Percentiles rank a stretch among this genome's conserved stretches.
phyloP scores from a whole-genome alignment of 1,140 invertebrate genomes.

The Drosophila hydei region DNA sequence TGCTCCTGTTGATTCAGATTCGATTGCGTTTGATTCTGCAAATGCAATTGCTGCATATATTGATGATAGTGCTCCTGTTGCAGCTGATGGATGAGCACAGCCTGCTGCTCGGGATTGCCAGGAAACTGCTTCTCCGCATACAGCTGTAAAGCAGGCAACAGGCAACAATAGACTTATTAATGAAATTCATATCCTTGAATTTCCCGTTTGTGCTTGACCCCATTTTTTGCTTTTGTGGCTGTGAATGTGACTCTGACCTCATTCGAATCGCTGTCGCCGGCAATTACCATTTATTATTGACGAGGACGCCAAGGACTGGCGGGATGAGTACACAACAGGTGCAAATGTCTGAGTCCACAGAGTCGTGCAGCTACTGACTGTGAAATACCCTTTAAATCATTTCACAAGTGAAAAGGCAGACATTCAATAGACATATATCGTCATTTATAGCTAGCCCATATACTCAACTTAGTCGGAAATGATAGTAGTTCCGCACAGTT shows the following conservation, averaged over 20 bases:
- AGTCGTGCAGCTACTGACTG: not conserved
- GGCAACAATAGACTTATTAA: not conserved
- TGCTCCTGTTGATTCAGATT: constrained; percentile 26
- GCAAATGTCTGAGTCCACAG: constrained; percentile 6
- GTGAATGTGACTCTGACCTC: constrained; percentile 56
- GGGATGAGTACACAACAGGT: constrained; percentile 35
- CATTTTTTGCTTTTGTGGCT: not conserved
- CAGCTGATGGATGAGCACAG: constrained; percentile 94
- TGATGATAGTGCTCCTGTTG: constrained; percentile 99
- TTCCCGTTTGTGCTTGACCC: not conserved
- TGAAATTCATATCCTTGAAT: constrained; percentile 11
- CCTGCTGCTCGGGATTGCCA: constrained; percentile 95
- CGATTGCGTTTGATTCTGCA: constrained; percentile 75
- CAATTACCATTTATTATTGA: constrained; percentile 48
- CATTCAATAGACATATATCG: too few relatives aligned
- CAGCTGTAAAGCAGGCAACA: constrained; percentile 61
- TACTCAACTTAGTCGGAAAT: too few relatives aligned
- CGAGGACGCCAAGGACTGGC: not conserved
- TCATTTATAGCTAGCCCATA: too few relatives aligned
- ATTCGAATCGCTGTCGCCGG: constrained; percentile 9
- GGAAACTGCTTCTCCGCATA: constrained; percentile 99
- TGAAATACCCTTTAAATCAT: not conserved
- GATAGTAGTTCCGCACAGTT: too few relatives aligned
- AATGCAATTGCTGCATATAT: constrained; percentile 95
- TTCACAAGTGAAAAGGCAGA: not conserved